Evolutionary conservation across 2,113 vertebrate species (phyloP), one percentile per base, ranked within the genome.

Genomic region (Emydocephalus ijimae): DNA sequence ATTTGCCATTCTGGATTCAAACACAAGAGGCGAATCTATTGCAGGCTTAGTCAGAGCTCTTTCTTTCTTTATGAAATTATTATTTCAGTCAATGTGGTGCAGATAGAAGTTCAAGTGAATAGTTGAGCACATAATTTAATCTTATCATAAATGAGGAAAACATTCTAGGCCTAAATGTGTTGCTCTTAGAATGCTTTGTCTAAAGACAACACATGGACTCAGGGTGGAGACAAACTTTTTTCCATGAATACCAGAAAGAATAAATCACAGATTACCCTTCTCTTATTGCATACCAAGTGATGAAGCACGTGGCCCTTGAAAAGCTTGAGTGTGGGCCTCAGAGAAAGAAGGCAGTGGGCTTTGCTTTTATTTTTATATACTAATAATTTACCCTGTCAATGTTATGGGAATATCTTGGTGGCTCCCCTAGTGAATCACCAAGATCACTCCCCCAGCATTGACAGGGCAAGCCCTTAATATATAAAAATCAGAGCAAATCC

Each of bases 1-100:
- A 86, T 89, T 93, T 95, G 23, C 26, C 93, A 24, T 92, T 89
- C 9, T 45, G 91, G 57, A 21, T n/a, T 69, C 11, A 90, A 95
- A 93, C 48, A 59, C 23, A 92, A 50, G 4, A 87, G 3, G 39
- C 4, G 2, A 90, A 24, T 93, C 90, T 21, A 24, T 94, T 93
- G 74, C 24, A 92, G 57, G 92, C 93, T 92, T 91, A 34, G 50
- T 93, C 52, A 93, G 59, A 55, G 61, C 43, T 43, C 89, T 50
- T 50, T 48, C 48, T 59, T 3, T 39, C 56, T 88, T 85, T 45
- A 92, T 45, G 48, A n/a, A 93, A 69, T 54, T 39, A 45, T 92
- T 91, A 93, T 94, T 23, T 87, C 4, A 94, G 90, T 14, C 69
- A 55, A 48, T 91, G 61, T 6, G 5, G 91, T 3, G 26, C 43